Evolutionary conservation across 2,113 vertebrate species (phyloP).

Genomic region (Amphiprion ocellaris): DNA sequence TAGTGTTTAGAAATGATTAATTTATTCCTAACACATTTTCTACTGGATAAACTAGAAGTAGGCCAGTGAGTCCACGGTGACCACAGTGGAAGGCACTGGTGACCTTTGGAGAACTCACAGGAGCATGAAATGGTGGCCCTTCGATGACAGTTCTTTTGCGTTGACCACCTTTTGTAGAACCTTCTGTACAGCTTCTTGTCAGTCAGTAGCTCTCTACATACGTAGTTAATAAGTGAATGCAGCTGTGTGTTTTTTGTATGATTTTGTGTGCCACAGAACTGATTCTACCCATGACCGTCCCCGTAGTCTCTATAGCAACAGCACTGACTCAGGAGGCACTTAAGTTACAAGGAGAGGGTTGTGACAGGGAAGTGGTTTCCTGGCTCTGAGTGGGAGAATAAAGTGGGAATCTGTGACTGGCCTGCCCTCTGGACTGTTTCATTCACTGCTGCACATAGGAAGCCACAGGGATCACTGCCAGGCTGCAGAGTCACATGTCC

Average conservation of each 20-base stretch:
- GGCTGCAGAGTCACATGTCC: slow-evolving; percentile 62
- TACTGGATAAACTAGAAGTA: slow-evolving; percentile 39
- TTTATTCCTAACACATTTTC: slow-evolving; percentile 27
- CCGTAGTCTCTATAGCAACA: slow-evolving; percentile 62
- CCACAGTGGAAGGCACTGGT: slow-evolving; percentile 5
- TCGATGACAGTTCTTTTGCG: background rate
- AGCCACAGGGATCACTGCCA: slow-evolving; percentile 43
- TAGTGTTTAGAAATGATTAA: slow-evolving; percentile 10
- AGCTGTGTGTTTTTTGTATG: slow-evolving; percentile 30
- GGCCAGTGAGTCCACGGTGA: slow-evolving; percentile 44
- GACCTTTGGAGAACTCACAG: slow-evolving; percentile 15
- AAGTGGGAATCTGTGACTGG: slow-evolving; percentile 50
- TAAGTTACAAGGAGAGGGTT: slow-evolving; percentile 45
- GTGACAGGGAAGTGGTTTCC: slow-evolving; percentile 64
- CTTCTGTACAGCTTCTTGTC: background rate
- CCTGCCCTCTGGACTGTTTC: slow-evolving; percentile 61
- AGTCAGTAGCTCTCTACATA: background rate
- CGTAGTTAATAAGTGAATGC: slow-evolving; percentile 13
- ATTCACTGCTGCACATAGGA: slow-evolving; percentile 55
- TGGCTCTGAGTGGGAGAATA: slow-evolving; percentile 51
- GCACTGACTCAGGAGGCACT: slow-evolving; percentile 63
- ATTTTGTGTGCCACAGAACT: slow-evolving; percentile 15
- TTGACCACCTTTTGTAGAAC: background rate
- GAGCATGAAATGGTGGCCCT: background rate
- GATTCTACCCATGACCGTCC: slow-evolving; percentile 19